These are phyloP conservation scores for Callaeas wilsoni DNA, from an alignment of 2,113 vertebrate genomes.

Conservation along the genomic window DNA sequence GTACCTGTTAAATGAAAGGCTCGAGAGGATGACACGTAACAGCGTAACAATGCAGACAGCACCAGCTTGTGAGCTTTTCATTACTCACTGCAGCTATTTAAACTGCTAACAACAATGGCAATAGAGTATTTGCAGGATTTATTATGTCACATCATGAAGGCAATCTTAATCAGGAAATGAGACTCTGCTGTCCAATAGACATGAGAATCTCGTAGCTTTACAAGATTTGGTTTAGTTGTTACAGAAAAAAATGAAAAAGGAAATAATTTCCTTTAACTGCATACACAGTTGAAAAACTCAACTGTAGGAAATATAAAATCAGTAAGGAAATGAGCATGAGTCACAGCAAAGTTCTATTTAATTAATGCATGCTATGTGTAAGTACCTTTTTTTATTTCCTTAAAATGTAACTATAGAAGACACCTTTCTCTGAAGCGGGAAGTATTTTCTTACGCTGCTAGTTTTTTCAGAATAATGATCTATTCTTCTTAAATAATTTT, in stretches of 20 bases:
- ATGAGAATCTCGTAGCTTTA: background rate
- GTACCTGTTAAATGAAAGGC: background rate
- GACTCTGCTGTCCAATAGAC: background rate
- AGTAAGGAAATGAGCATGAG: background rate
- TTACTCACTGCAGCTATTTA: background rate
- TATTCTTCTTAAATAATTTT: background rate
- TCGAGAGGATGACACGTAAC: background rate
- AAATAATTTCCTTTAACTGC: background rate
- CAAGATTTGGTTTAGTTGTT: background rate
- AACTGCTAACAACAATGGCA: background rate
- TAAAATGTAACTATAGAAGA: background rate
- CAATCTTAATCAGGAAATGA: background rate
- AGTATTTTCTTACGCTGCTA: background rate
- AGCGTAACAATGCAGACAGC: background rate
- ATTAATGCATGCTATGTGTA: background rate
- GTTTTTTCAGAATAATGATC: background rate
- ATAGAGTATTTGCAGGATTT: background rate
- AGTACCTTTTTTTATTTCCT: background rate
- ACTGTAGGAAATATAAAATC: background rate
- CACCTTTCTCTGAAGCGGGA: background rate
- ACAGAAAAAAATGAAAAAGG: background rate
- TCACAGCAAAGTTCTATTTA: background rate
- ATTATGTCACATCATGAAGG: background rate
- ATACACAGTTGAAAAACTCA: background rate
- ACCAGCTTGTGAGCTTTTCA: background rate